A percentile compares a stretch with the other conserved stretches of the same genome.
phyloP scores from a whole-genome alignment of 1,140 invertebrate genomes.

The Druon quercuslanigerum region DNA sequence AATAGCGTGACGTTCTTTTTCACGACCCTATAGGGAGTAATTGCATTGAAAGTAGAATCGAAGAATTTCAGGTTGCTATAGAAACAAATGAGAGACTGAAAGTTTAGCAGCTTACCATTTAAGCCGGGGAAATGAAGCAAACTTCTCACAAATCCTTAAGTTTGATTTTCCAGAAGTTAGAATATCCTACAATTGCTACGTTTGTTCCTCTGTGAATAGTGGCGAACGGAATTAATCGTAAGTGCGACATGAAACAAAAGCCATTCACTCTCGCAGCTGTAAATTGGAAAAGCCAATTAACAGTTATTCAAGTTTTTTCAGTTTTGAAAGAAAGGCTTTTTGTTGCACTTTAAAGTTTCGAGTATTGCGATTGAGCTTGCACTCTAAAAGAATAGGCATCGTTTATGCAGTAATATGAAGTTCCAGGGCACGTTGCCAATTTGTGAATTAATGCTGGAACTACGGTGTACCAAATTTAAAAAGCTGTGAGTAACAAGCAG shows the following conservation, averaged over 20 bases:
- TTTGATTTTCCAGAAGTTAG: constrained; percentile 9
- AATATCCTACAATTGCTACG: background rate
- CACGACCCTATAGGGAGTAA: background rate
- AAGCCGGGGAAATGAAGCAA: background rate
- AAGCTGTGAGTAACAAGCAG: too few species aligned
- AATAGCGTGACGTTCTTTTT: too few species aligned
- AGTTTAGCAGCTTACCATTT: background rate
- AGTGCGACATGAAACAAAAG: constrained; percentile 44
- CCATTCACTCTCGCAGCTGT: constrained; percentile 36
- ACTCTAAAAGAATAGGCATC: background rate
- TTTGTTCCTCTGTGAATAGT: constrained; percentile 45
- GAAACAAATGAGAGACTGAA: background rate
- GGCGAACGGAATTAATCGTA: constrained; percentile 50
- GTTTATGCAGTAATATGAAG: constrained; percentile 48
- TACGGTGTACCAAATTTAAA: constrained; percentile 56
- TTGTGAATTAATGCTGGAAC: constrained; percentile 69
- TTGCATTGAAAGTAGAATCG: background rate
- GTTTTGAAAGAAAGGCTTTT: constrained; percentile 39
- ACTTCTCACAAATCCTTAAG: background rate
- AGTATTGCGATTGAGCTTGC: constrained; percentile 43
- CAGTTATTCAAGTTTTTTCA: constrained; percentile 57
- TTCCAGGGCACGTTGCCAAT: constrained; percentile 63
- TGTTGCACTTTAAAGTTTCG: constrained; percentile 43
- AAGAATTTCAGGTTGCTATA: background rate
- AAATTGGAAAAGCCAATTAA: constrained; percentile 70